Conservation (phyloP, 1,140 invertebrate species). For the Tetramorium parvispinum region DNA sequence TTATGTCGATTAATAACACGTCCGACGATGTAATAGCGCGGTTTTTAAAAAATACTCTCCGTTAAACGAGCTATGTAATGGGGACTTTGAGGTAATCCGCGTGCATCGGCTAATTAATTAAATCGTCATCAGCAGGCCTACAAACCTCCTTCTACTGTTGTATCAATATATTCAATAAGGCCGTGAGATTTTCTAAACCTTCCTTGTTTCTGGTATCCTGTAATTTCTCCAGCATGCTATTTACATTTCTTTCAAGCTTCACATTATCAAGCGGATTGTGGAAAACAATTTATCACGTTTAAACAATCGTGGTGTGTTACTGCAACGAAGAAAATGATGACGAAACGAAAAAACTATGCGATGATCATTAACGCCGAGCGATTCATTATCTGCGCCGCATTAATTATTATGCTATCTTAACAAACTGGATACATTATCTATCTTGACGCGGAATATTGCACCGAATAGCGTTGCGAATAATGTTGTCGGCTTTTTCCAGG, state of each 20-base stretch:
- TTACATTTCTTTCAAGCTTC: background rate
- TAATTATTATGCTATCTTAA: slow-evolving; percentile 32
- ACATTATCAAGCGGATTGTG: background rate
- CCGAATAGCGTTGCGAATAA: slow-evolving; percentile 39
- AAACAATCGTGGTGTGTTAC: background rate
- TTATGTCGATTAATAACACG: slow-evolving; percentile 52
- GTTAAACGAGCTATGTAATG: slow-evolving; percentile 56
- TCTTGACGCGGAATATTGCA: slow-evolving; percentile 27
- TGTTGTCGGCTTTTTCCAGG: slow-evolving; percentile 34
- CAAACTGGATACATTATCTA: slow-evolving; percentile 29
- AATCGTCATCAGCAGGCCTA: slow-evolving; percentile 50
- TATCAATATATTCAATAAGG: slow-evolving; percentile 16
- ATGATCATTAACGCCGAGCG: slow-evolving; percentile 15
- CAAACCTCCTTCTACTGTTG: slow-evolving; percentile 42
- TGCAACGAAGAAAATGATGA: background rate
- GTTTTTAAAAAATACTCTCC: slow-evolving; percentile 34
- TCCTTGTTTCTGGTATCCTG: background rate
- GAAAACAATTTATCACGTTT: background rate
- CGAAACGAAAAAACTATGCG: background rate
- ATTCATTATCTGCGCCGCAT: slow-evolving; percentile 35
- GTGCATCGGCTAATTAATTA: slow-evolving; percentile 48
- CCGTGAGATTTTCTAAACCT: background rate
- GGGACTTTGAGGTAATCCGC: slow-evolving; percentile 37
- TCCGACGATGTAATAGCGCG: slow-evolving; percentile 18
- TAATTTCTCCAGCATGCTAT: background rate